Evolutionary conservation across 2,797 vertebrate genomes (phyloP), one percentile per base, ranked within the genome.

Genomic region (Anolis apletophallus): DNA sequence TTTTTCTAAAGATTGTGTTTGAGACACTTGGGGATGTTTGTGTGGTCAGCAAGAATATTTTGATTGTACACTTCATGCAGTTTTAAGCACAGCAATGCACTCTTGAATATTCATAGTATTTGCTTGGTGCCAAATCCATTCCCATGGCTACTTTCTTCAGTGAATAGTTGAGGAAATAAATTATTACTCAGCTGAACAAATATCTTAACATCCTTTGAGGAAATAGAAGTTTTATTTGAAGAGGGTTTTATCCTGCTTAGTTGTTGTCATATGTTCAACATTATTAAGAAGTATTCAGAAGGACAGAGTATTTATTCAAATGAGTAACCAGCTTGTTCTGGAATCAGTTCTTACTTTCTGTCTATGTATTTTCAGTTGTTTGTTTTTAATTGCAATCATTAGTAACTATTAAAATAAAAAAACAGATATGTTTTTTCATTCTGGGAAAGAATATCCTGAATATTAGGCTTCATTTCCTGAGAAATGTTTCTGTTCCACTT

Each of bases 281-380:
- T 92, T 93, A 94, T 90, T 94, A 91, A 93, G 90, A 95, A 93
- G 93, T 94, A 90, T 95, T 94, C 88, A 93, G 86, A 89, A 81
- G 91, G 9, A 77, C 75, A 80, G n/a, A 46, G 75, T 90, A 91
- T 84, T 93, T 93, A 95, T 95, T 95, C 91, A 90, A 89, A 80
- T 88, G 95, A 89, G 72, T 92, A 95, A 91, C 90, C 93, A 93
- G 83, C 75, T 93, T 93, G 79, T 84, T 92, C 86, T 94, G 90
- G 61, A 93, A 94, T 77, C 74, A 83, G 81, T 61, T 94, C 80
- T 85, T 94, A 55, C 89, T 94, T 94, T 94, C 87, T 80, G 87
- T 92, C 86, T 67, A 79, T 93, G 88, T 89, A 85, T 92, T 93
- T 87, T 90, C 34, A 69, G 19, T 89, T 88, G 81, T 94, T 96